These are phyloP conservation scores for Tiaroga cobitis DNA, from an alignment of 2,797 vertebrate genomes.

Conservation along the genomic window DNA sequence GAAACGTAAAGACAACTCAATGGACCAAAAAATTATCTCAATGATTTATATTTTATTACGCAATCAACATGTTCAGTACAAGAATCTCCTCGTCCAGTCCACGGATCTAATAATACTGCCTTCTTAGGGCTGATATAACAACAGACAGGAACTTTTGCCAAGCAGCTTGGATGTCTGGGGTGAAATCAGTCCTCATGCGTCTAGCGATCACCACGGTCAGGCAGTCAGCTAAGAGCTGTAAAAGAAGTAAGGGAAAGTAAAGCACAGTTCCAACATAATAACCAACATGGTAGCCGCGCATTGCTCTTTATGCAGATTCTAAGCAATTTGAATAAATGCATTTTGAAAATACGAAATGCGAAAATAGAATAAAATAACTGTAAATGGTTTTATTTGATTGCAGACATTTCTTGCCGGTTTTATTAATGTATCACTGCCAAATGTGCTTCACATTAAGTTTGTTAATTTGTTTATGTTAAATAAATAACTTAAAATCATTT, in stretches of 20 bases:
- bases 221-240: constrained; percentile 78
- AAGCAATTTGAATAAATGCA: too few species aligned
- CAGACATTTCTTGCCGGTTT: too few species aligned
- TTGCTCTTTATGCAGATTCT: too few species aligned
- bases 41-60: neutral
- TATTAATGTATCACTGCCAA: too few species aligned
- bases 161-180: constrained; percentile 70
- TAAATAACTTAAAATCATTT: too few species aligned
- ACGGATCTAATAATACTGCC: constrained; percentile 80
- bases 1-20: neutral
- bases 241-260: neutral
- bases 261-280: neutral
- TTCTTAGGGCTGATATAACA: constrained; percentile 80
- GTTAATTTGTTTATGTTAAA: too few species aligned
- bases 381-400: too few species aligned
- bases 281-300: neutral
- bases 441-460: too few species aligned
- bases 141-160: constrained; percentile 77
- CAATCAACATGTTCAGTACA: neutral
- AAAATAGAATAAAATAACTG: too few species aligned
- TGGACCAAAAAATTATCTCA: neutral
- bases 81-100: neutral
- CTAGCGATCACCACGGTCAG: constrained; percentile 73
- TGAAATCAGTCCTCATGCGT: constrained; percentile 72
- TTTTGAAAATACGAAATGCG: too few species aligned